A percentile compares a stretch with the other conserved stretches of the same genome.
Conservation (phyloP, 2,113 vertebrate genomes). For the Peucedramus taeniatus region DNA sequence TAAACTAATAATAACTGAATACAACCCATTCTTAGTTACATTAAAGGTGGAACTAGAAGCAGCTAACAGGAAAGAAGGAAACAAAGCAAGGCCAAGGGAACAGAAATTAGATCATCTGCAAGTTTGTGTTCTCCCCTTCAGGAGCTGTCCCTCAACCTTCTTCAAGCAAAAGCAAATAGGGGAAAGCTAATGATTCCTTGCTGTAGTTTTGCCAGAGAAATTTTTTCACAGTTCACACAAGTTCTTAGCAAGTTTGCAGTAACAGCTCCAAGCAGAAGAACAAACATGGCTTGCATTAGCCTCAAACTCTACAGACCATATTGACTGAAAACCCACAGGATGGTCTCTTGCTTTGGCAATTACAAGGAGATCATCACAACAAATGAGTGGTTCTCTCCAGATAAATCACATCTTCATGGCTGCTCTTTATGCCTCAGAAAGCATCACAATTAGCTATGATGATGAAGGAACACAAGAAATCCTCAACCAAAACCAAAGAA, state of each 20-base stretch:
- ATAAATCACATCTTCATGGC: background rate
- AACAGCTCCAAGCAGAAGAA: background rate
- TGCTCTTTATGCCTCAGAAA: background rate
- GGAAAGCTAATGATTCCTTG: background rate
- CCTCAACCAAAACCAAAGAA: background rate
- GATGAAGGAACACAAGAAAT: background rate
- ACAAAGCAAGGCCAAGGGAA: background rate
- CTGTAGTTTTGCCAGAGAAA: background rate
- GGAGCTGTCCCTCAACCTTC: background rate
- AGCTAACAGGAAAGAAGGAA: background rate
- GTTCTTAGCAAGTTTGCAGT: background rate
- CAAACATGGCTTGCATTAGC: background rate
- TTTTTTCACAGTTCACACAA: background rate
- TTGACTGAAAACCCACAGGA: background rate
- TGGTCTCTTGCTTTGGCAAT: background rate
- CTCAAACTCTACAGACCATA: background rate
- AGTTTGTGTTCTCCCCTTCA: background rate
- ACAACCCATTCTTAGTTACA: background rate
- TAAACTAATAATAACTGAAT: background rate
- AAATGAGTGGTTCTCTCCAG: background rate
- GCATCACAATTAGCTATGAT: background rate
- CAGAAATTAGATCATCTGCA: background rate
- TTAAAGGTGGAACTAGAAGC: background rate
- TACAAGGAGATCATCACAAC: background rate
- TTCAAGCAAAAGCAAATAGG: background rate